A percentile compares a stretch with the other conserved stretches of the same genome.
phyloP scores from a whole-genome alignment of 2,888 invertebrate genomes.

The Leptopilina myrica region DNA sequence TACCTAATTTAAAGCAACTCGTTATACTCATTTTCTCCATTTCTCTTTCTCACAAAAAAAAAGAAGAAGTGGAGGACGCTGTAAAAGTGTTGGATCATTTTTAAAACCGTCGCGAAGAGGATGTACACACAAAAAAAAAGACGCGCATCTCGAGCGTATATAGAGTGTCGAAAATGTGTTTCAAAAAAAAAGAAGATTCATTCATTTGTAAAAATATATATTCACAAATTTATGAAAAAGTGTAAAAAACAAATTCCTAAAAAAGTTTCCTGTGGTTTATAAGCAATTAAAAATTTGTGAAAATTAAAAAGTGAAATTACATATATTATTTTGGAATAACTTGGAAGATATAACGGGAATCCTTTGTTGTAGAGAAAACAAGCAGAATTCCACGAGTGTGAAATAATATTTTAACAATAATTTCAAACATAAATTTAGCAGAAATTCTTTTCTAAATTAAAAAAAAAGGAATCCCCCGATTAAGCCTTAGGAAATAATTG shows the following conservation, averaged over 20 bases:
- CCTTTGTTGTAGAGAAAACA: constrained; percentile 21
- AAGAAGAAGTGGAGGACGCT: constrained; percentile 1
- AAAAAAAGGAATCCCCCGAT: no score
- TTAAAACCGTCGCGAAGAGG: constrained; percentile 5
- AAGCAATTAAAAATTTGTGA: not conserved
- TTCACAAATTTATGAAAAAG: not conserved
- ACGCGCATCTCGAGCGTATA: not conserved
- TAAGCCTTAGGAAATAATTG: no score
- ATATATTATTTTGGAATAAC: constrained; percentile 16
- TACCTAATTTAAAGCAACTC: not conserved
- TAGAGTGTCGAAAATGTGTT: not conserved
- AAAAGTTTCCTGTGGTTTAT: not conserved
- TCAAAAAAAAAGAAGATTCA: no score
- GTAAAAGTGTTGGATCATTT: constrained; percentile 9
- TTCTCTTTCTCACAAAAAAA: not conserved
- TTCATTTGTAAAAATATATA: no score
- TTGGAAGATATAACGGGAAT: constrained; percentile 27
- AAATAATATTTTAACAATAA: constrained; percentile 13
- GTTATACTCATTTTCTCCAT: not conserved
- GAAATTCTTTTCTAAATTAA: no score
- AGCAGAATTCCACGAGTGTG: constrained; percentile 19
- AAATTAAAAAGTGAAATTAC: not conserved
- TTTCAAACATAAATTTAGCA: no score
- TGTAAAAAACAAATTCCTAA: not conserved
- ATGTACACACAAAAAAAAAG: not conserved